phyloP scores from a whole-genome alignment of 2,113 vertebrate species.

The Parotia lawesii region DNA sequence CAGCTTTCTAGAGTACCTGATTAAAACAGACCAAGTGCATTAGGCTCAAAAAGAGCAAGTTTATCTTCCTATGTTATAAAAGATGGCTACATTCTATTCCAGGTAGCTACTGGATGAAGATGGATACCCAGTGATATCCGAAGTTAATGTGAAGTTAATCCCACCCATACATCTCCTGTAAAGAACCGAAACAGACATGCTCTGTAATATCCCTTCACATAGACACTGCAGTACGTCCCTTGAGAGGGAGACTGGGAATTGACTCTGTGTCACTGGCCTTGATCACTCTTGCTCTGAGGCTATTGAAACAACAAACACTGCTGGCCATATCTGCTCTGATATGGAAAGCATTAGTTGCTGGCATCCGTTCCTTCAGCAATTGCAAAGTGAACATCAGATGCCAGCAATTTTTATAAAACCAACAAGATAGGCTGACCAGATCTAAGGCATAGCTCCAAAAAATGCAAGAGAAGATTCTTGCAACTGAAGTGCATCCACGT shows the following conservation, averaged over 20 bases:
- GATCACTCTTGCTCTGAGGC: constrained; percentile 16
- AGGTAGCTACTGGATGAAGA: background rate
- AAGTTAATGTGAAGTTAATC: background rate
- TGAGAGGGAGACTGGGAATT: background rate
- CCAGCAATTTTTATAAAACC: constrained; percentile 7
- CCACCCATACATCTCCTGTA: background rate
- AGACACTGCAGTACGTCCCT: background rate
- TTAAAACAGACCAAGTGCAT: background rate
- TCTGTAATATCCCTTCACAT: background rate
- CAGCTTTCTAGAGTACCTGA: background rate
- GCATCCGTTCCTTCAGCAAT: background rate
- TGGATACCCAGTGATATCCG: background rate
- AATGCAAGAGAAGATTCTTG: background rate
- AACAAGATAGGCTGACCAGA: background rate
- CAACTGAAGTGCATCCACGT: background rate
- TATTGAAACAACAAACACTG: constrained; percentile 37
- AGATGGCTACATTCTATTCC: background rate
- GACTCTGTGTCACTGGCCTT: constrained; percentile 36
- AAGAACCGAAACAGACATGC: background rate
- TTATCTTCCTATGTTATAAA: background rate
- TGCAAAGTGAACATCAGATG: constrained; percentile 1
- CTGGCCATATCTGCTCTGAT: constrained; percentile 31
- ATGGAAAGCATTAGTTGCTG: constrained; percentile 29
- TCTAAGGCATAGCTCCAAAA: background rate
- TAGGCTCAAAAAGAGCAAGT: background rate